A percentile compares a stretch with the other conserved stretches of the same genome.
Conservation (phyloP, 2,797 vertebrate genomes). For the Kryptopterus vitreolus region DNA sequence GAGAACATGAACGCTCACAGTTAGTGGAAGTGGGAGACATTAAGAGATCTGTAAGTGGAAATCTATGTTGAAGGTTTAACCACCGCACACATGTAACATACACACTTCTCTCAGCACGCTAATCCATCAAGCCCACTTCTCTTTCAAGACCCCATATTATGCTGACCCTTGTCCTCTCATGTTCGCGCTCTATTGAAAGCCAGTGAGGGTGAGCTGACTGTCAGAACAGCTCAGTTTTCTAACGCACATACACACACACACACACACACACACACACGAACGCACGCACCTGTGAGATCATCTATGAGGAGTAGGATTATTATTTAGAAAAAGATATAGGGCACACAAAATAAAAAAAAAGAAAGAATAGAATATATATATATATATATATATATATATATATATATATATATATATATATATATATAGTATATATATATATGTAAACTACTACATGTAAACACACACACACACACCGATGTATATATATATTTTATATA, state of each 20-base stretch:
- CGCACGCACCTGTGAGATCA: conserved; percentile 37
- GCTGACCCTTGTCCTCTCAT: conserved; percentile 61
- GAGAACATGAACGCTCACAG: not conserved
- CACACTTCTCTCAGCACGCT: conserved; percentile 66
- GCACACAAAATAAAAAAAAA: too few species aligned
- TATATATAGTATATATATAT: too few species aligned
- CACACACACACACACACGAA: conserved; percentile 23
- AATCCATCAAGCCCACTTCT: conserved; percentile 71
- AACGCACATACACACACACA: too few species aligned
- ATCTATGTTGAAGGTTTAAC: conserved; percentile 39
- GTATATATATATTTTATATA: too few species aligned
- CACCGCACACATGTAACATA: conserved; percentile 41
- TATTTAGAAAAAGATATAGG: too few species aligned
- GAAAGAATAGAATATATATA: too few species aligned
- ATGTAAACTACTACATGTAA: too few species aligned
- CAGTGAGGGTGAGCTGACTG: conserved; percentile 72
- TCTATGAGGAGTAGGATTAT: conserved; percentile 6
- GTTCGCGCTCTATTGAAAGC: conserved; percentile 77
- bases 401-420: too few species aligned
- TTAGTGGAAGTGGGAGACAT: not conserved
- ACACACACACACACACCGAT: too few species aligned
- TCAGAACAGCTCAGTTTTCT: conserved; percentile 57
- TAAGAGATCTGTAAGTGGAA: conserved; percentile 36
- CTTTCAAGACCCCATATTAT: conserved; percentile 38
- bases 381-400: too few species aligned